phyloP scores from a whole-genome alignment of 2,797 vertebrate species.

The Cichlasoma orientale region DNA sequence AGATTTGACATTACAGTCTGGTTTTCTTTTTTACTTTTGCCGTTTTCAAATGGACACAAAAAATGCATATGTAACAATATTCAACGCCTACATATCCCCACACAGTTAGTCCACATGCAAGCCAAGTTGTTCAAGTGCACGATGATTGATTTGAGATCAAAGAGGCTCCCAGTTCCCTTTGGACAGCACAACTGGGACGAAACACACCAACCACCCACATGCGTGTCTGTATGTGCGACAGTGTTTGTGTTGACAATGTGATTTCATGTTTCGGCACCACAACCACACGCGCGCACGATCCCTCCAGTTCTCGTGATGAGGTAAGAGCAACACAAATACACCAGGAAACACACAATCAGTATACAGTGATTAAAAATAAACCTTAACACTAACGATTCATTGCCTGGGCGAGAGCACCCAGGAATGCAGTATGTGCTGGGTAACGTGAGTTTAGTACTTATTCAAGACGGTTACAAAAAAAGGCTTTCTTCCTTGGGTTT shows the following conservation, averaged over 20 bases:
- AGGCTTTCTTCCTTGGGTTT: conserved; percentile 14
- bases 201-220: conserved; percentile 60
- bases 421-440: conserved; percentile 50
- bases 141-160: conserved; percentile 74
- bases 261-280: conserved; percentile 38
- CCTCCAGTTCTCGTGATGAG: conserved; percentile 80
- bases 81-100: conserved; percentile 72
- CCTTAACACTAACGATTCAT: conserved; percentile 45
- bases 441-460: conserved; percentile 24
- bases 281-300: conserved; percentile 42
- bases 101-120: conserved; percentile 80
- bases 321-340: conserved; percentile 77
- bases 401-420: conserved; percentile 58
- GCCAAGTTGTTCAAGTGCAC: conserved; percentile 81
- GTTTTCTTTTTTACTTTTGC: conserved; percentile 78
- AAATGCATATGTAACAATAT: conserved; percentile 83
- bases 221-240: conserved; percentile 37
- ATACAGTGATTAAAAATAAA: conserved; percentile 58
- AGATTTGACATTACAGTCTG: conserved; percentile 82
- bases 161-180: conserved; percentile 60
- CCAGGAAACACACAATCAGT: conserved; percentile 63
- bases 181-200: conserved; percentile 54
- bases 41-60: conserved; percentile 79
- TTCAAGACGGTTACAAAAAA: conserved; percentile 5
- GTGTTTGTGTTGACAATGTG: background rate